Conservation (phyloP, 2,797 vertebrate genomes). For the Miichthys miiuy region DNA sequence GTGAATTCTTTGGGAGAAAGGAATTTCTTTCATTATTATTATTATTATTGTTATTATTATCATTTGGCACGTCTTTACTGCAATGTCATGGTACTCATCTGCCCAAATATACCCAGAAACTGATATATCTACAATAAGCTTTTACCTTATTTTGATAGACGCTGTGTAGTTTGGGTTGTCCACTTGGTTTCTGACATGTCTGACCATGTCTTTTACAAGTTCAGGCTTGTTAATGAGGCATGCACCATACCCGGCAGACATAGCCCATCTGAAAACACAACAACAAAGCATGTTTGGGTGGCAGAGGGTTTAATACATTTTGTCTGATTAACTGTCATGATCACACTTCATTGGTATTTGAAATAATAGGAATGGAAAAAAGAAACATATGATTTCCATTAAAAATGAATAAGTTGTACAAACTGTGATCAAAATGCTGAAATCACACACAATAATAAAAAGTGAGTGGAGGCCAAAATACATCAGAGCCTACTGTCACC, state of each 20-base stretch:
- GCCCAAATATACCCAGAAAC: neutral
- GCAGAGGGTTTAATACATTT: neutral
- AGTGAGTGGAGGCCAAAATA: neutral
- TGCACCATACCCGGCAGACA: slow-evolving; percentile 95
- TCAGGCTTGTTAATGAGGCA: slow-evolving; percentile 98
- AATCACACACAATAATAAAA: neutral
- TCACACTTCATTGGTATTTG: neutral
- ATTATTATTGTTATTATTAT: too few species aligned
- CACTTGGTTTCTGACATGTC: slow-evolving; percentile 91
- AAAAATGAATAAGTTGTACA: neutral
- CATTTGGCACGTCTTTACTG: neutral
- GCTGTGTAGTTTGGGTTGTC: slow-evolving; percentile 90
- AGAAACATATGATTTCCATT: neutral
- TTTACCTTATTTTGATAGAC: slow-evolving; percentile 97
- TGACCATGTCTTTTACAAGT: slow-evolving; percentile 94
- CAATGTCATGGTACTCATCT: neutral
- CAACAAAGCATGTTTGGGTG: neutral
- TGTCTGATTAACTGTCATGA: neutral
- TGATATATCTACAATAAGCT: neutral
- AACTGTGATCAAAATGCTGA: neutral
- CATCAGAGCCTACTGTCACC: slow-evolving; percentile 77
- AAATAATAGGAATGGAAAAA: neutral
- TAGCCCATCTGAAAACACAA: slow-evolving; percentile 91
- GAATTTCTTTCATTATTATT: neutral
- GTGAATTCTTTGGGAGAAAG: slow-evolving; percentile 88